These are phyloP conservation scores for Caerostris extrusa DNA, from an alignment of 1,140 invertebrate genomes.

Conservation along the genomic window DNA sequence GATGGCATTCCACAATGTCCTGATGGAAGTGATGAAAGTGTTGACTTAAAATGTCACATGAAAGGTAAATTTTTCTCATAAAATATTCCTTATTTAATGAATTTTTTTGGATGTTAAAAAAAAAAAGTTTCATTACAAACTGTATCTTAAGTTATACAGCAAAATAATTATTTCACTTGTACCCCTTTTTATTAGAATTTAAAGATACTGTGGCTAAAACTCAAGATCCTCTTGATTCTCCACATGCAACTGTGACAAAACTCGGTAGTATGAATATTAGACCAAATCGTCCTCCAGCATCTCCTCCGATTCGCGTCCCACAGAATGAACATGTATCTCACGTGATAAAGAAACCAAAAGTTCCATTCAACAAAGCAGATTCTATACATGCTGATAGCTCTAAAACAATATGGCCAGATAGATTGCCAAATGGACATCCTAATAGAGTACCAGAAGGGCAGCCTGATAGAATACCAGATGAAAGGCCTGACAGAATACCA, in stretches of 20 bases:
- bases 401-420: conserved; percentile 27
- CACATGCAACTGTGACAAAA: background rate
- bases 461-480: no score
- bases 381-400: background rate
- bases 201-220: background rate
- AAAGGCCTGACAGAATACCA: no score
- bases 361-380: background rate
- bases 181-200: background rate
- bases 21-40: conserved; percentile 94
- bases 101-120: background rate
- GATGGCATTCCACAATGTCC: conserved; percentile 96
- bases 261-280: background rate
- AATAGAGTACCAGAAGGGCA: no score
- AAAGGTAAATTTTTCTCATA: conserved; percentile 28
- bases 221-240: background rate
- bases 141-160: background rate
- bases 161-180: background rate
- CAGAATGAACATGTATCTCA: background rate
- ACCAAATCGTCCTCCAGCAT: background rate
- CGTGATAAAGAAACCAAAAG: background rate
- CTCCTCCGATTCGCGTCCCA: background rate
- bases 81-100: no score
- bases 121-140: background rate
- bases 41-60: conserved; percentile 88
- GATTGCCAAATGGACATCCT: no score